A percentile compares a stretch with the other conserved stretches of the same genome.
phyloP scores from a whole-genome alignment of 2,797 vertebrate genomes.

The Phrynocephalus vlangalii region DNA sequence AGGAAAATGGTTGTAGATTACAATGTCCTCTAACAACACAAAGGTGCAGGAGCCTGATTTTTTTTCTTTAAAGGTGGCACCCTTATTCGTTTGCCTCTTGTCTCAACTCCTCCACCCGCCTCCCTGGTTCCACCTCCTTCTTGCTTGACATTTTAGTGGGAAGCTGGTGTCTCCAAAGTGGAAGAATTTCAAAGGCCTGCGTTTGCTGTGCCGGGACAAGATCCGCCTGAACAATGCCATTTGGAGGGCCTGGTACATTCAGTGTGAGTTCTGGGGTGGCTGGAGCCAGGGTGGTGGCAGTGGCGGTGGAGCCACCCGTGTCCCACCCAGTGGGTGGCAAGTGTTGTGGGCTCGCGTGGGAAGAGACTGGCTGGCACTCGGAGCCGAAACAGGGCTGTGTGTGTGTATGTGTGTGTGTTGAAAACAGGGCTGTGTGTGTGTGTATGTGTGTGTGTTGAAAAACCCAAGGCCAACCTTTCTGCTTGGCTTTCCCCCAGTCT shows the following conservation, averaged over 20 bases:
- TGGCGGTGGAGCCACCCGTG: background rate
- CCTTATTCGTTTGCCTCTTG: background rate
- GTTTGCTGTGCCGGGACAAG: slow-evolving; percentile 94
- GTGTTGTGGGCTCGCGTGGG: too few relatives aligned
- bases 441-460: too few relatives aligned
- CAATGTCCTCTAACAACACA: too few relatives aligned
- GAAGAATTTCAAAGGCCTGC: slow-evolving; percentile 98
- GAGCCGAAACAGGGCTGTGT: too few relatives aligned
- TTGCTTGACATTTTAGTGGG: slow-evolving; percentile 79
- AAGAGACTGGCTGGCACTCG: too few relatives aligned
- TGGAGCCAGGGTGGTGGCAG: background rate
- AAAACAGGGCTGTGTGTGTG: too few relatives aligned
- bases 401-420: too few relatives aligned
- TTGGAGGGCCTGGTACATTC: slow-evolving; percentile 98
- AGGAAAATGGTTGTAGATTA: too few relatives aligned
- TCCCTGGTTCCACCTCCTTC: background rate
- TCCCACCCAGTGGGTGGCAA: too few relatives aligned
- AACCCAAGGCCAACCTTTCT: too few relatives aligned
- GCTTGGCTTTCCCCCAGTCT: background rate
- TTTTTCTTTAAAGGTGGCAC: too few relatives aligned
- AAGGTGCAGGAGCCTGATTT: background rate
- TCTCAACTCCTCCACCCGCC: rapidly evolving
- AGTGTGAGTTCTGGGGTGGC: slow-evolving; percentile 86
- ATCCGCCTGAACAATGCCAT: slow-evolving; percentile 98
- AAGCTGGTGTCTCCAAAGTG: slow-evolving; percentile 97